Percentiles rank a stretch among this genome's conserved stretches.
Evolutionary conservation across 2,113 vertebrate genomes (phyloP).

Genomic region (Meleagris gallopavo): DNA sequence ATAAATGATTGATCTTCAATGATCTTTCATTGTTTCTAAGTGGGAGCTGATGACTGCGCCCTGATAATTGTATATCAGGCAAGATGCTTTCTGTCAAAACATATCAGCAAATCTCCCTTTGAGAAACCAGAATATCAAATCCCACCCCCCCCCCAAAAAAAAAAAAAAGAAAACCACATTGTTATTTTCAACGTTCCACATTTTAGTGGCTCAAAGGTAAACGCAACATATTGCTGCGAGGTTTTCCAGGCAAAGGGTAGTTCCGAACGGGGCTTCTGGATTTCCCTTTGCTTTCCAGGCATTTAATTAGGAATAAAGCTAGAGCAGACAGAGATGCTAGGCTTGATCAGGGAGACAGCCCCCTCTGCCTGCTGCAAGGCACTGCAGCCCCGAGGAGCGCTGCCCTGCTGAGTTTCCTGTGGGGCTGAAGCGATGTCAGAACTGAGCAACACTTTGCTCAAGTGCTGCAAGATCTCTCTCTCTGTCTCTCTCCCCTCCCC

Average conservation of each 20-base stretch:
- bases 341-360: neutral
- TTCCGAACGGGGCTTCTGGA: neutral
- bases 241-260: neutral
- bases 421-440: neutral
- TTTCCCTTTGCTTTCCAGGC: neutral
- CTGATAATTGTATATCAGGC: neutral
- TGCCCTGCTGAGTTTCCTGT: neutral
- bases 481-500: neutral
- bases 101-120: neutral
- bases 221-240: neutral
- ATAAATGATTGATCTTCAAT: neutral
- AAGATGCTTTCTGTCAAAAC: neutral
- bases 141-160: neutral
- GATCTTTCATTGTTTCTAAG: neutral
- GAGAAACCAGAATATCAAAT: neutral
- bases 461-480: neutral
- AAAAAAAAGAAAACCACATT: neutral
- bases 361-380: neutral
- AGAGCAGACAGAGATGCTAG: neutral
- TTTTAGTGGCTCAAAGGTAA: neutral
- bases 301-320: neutral
- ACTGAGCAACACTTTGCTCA: rapidly evolving
- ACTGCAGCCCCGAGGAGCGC: neutral
- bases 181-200: neutral
- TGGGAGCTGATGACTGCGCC: neutral